Base-by-base conservation (phyloP, 2,797 vertebrate genomes). In the Gobio occitaniae region DNA sequence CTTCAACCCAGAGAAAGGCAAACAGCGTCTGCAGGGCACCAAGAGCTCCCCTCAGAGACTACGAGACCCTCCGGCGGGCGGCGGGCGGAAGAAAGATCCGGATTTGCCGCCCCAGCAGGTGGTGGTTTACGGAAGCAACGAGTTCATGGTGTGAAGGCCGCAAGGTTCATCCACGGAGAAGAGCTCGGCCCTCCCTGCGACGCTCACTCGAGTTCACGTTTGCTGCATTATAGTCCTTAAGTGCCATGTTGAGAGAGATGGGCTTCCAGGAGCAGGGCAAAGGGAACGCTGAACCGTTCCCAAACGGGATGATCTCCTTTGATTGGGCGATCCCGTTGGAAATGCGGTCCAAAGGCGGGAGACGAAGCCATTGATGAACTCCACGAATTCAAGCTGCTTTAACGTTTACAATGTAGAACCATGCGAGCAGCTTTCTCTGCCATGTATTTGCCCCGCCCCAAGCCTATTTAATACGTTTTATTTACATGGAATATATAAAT, bases 141-240 rank as follows among this genome's bases (percentile, higher is more conserved):
- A 99, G 92, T 99, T 99, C 93, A 99, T 99, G 98, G 98, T 99
- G 88, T 99, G 95, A 99, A 92, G 91, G 89, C 91, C 86, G 59
- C 59, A 29, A 80, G 81, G 88, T 91, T 83, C 78, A 84, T 86
- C 88, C 87, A 86, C 80, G 82, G 63, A 72, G 86, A 79, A 80
- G 72, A 79, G 66, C 83, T 29, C 25, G 13, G 52, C 56, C 50
- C 56, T 85, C 69, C 32, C 69, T 25, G 76, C 83, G 25, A 56
- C 2, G 54, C 19, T 82, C 66, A 79, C 76, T 11, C 41, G 8
- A 44, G 41, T 44, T 44, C 41, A 44, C 41, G 41, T 71, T 52
- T 41, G 83, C 77, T 84, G 88, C 89, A 89, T 90, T 91, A 87
- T 90, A 86, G 85, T 92, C 91, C 80, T 86, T 85, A 94, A 93